These are phyloP conservation scores for Platycheirus rosarum DNA, from an alignment of 2,888 invertebrate species.

Conservation along the genomic window DNA sequence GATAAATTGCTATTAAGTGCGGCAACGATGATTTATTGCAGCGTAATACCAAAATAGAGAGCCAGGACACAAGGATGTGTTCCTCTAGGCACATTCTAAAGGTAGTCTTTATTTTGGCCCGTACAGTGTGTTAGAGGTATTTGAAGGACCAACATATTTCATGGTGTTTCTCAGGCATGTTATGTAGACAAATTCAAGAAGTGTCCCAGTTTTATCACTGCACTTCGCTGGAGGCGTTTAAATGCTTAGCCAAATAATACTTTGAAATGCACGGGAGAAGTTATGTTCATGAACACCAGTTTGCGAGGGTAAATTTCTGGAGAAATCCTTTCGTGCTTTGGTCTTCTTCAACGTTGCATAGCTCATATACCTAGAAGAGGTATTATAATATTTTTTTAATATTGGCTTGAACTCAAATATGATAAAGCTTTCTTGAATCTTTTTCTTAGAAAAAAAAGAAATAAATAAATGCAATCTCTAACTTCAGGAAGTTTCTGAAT, in stretches of 20 bases:
- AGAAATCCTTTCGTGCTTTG: too few species aligned
- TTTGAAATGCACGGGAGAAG: neutral
- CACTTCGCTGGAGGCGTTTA: neutral
- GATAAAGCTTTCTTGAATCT: too few species aligned
- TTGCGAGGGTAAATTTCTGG: too few species aligned
- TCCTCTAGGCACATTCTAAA: neutral
- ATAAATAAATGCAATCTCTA: too few species aligned
- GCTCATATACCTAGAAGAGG: too few species aligned
- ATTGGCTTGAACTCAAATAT: too few species aligned
- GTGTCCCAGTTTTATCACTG: neutral
- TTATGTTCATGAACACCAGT: neutral
- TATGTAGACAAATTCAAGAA: neutral
- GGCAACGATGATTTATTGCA: slow-evolving; percentile 61
- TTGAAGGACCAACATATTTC: neutral
- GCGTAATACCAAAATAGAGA: slow-evolving; percentile 11
- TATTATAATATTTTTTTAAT: too few species aligned
- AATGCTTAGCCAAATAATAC: neutral
- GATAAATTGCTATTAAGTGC: slow-evolving; percentile 66
- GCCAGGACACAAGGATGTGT: neutral
- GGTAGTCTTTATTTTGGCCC: neutral
- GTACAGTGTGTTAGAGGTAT: neutral
- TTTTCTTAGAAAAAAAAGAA: too few species aligned
- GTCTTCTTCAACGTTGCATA: too few species aligned
- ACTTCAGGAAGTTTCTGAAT: too few species aligned
- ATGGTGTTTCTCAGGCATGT: neutral